These are phyloP conservation scores for Callithrix jacchus DNA, from an alignment of 2,113 vertebrate species.

Conservation along the genomic window DNA sequence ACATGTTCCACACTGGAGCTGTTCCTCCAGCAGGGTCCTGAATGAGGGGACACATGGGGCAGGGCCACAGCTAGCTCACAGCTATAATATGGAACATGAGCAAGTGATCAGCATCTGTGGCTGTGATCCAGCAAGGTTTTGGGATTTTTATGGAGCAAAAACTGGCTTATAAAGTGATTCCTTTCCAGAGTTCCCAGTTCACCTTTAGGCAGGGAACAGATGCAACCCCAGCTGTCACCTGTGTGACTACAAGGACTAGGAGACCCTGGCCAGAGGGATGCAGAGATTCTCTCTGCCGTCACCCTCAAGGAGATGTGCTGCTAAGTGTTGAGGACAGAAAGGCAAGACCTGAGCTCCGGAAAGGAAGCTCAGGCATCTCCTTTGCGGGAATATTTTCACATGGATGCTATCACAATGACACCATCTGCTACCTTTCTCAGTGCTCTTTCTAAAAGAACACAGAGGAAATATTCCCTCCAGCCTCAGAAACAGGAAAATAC, in stretches of 20 bases:
- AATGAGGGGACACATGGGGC: background rate
- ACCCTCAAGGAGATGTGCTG: background rate
- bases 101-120: background rate
- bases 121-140: background rate
- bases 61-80: background rate
- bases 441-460: background rate
- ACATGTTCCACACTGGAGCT: background rate
- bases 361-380: background rate
- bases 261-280: background rate
- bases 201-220: background rate
- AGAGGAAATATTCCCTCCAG: background rate
- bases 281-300: background rate
- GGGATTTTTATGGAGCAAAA: background rate
- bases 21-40: background rate
- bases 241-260: background rate
- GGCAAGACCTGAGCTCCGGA: background rate
- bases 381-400: background rate
- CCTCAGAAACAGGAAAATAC: background rate
- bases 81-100: background rate
- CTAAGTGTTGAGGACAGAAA: background rate
- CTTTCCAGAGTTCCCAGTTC: background rate
- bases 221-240: background rate
- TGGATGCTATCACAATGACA: background rate
- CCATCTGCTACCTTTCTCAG: background rate
- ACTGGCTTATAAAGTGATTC: background rate